Evolutionary conservation across 2,888 invertebrate species (phyloP).

Genomic region (Synergus umbraculus): DNA sequence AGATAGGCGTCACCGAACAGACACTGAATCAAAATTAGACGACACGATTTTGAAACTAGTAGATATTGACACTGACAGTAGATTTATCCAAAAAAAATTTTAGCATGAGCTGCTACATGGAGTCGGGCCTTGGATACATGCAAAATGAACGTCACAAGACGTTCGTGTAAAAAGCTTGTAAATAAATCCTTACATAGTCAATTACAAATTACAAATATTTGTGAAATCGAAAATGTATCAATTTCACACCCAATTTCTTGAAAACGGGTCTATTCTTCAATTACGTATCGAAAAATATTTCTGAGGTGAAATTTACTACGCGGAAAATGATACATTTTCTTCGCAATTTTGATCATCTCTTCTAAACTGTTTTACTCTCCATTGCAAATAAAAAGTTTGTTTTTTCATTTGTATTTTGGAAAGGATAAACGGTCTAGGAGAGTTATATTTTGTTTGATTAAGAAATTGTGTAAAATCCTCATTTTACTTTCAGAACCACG

Average conservation of each 20-base stretch:
- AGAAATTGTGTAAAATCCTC: not conserved
- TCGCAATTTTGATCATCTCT: not conserved
- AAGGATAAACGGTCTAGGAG: not conserved
- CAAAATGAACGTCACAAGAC: slow-evolving; percentile 28
- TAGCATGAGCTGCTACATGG: slow-evolving; percentile 55
- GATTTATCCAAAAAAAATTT: slow-evolving; percentile 28
- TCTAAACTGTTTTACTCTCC: not conserved
- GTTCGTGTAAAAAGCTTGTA: slow-evolving; percentile 39
- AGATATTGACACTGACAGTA: slow-evolving; percentile 30
- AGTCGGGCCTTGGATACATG: slow-evolving; percentile 62
- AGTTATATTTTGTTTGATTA: not conserved
- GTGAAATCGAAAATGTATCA: slow-evolving; percentile 19
- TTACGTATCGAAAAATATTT: not conserved
- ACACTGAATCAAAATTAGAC: slow-evolving; percentile 14
- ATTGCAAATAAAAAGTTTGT: not conserved
- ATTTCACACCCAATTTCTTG: not conserved
- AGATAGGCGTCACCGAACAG: slow-evolving; percentile 51
- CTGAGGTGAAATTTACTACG: not conserved
- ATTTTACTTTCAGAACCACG: slow-evolving; percentile 87
- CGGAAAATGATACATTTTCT: slow-evolving; percentile 33
- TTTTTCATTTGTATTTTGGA: not conserved
- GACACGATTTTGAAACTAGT: slow-evolving; percentile 33
- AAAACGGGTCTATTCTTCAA: not conserved
- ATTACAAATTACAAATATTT: slow-evolving; percentile 6
- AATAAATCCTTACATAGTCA: slow-evolving; percentile 17